Conservation (phyloP, 2,113 vertebrate species). For the Excalfactoria chinensis region DNA sequence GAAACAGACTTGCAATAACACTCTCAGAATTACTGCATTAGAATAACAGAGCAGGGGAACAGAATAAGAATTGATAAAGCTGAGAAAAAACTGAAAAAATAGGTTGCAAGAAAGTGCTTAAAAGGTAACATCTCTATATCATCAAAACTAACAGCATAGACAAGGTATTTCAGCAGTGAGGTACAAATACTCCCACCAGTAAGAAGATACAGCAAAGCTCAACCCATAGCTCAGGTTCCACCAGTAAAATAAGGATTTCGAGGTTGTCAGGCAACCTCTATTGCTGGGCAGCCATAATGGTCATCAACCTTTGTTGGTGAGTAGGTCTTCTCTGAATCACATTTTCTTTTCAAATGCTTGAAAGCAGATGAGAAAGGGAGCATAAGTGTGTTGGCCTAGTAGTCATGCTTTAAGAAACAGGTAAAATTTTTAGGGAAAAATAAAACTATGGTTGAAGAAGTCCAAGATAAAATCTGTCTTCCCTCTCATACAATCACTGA, state of each 20-base stretch:
- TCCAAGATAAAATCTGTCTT: background rate
- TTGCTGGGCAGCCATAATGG: background rate
- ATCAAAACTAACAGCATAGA: background rate
- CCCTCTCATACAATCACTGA: background rate
- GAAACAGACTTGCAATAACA: background rate
- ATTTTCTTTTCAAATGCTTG: background rate
- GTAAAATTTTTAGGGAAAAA: background rate
- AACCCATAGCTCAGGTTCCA: background rate
- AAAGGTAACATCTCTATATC: background rate
- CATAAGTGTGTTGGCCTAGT: background rate
- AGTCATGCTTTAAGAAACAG: background rate
- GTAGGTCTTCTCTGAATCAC: background rate
- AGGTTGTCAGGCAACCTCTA: background rate
- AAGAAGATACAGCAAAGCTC: background rate
- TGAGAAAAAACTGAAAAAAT: background rate
- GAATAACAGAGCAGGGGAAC: background rate
- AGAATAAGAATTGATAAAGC: background rate
- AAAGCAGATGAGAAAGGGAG: background rate
- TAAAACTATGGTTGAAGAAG: background rate
- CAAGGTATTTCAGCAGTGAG: background rate
- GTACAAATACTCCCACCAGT: background rate
- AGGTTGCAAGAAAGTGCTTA: background rate
- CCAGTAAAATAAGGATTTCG: background rate
- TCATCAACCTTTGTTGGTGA: background rate
- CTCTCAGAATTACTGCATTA: background rate